These are phyloP conservation scores for Apteryx mantelli DNA, from an alignment of 2,113 vertebrate genomes.

Conservation along the genomic window DNA sequence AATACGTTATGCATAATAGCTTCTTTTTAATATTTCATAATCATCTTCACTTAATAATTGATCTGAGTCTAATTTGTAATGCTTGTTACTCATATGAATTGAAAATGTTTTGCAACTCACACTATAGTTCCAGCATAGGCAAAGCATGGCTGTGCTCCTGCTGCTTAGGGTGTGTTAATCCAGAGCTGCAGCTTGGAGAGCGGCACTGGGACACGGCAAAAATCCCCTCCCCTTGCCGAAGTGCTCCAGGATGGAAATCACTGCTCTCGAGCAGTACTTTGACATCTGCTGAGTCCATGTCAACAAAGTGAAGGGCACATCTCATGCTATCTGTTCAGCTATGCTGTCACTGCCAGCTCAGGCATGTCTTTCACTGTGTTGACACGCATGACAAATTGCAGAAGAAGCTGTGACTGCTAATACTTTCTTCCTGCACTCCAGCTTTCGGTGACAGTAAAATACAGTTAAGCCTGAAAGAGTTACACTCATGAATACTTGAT, in stretches of 20 bases:
- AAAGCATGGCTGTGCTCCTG: accelerated
- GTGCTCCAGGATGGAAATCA: neutral
- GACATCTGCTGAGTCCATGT: neutral
- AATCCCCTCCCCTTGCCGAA: neutral
- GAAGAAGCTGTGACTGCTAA: neutral
- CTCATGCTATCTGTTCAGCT: neutral
- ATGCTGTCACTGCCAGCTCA: neutral
- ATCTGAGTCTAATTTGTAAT: slow-evolving; percentile 34
- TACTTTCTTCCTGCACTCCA: neutral
- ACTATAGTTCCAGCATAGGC: neutral
- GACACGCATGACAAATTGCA: neutral
- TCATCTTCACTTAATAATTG: slow-evolving; percentile 51
- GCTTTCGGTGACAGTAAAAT: accelerated
- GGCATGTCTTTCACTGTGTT: neutral
- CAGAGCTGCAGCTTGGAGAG: neutral
- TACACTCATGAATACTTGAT: neutral
- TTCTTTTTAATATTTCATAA: slow-evolving; percentile 58
- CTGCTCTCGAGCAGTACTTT: neutral
- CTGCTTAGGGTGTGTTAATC: neutral
- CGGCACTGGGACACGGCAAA: neutral
- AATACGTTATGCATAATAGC: slow-evolving; percentile 36
- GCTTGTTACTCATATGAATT: slow-evolving; percentile 30
- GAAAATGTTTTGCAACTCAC: slow-evolving; percentile 27
- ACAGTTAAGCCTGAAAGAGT: neutral
- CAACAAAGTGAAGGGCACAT: neutral